A percentile compares a stretch with the other conserved stretches of the same genome.
These are phyloP conservation scores for Artibeus jamaicensis DNA, from an alignment of 2,797 vertebrate genomes.

Conservation along the genomic window DNA sequence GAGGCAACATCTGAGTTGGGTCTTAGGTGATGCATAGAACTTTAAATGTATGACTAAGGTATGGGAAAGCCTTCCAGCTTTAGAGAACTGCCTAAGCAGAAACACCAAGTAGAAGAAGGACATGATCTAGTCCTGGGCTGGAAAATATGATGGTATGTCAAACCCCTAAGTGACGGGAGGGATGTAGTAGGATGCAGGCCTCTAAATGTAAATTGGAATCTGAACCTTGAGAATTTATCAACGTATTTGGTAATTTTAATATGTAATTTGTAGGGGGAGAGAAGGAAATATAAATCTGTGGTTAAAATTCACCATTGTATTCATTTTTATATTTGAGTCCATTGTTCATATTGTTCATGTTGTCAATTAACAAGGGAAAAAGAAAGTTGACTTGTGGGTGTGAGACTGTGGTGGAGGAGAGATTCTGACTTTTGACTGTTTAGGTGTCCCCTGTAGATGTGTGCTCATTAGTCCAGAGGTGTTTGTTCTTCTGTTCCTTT, in stretches of 20 bases:
- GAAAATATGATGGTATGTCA: background rate
- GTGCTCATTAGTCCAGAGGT: slow-evolving; percentile 3
- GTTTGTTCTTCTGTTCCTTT: slow-evolving; percentile 19
- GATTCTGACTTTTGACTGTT: background rate
- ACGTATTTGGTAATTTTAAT: background rate
- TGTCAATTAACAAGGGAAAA: background rate
- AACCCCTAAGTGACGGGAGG: background rate
- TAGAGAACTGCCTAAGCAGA: background rate
- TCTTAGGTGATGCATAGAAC: background rate
- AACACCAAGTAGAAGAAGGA: background rate
- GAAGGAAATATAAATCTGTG: background rate
- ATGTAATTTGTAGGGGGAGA: background rate
- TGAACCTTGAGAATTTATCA: background rate
- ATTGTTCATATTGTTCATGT: background rate
- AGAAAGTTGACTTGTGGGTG: background rate
- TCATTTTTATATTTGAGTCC: background rate
- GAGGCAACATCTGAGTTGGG: background rate
- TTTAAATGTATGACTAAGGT: background rate
- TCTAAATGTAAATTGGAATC: background rate
- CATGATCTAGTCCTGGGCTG: background rate
- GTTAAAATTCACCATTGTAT: background rate
- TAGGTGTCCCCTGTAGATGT: background rate
- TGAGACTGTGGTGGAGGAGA: background rate
- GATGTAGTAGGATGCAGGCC: accelerated
- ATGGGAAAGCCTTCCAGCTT: background rate